Evolutionary conservation across 2,113 vertebrate species (phyloP), one percentile per base, ranked within the genome.

Genomic region (Suncus etruscus): DNA sequence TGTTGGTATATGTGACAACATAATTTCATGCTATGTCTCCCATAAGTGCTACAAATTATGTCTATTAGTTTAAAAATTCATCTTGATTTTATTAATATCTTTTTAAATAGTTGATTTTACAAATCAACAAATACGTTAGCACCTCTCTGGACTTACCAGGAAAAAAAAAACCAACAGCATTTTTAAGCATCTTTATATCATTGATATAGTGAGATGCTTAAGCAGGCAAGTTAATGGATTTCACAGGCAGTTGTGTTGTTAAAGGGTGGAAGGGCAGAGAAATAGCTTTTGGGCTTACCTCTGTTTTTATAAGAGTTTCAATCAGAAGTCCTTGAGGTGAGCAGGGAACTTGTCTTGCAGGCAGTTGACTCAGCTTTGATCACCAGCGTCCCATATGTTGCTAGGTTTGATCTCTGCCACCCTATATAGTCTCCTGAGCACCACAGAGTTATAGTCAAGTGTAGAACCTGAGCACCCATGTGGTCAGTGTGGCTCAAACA

Each of bases 201-300:
- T 32, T 32, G 69, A 20, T 20, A 32, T 18, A 25, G 22, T 73
- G 3, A 73, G 10, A 73, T 25, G 72, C 18, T 73, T 25, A 73
- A 29, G 20, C 39, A 73, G 39, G 72, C 20, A 22, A 45, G 2
- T 27, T 32, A 31, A 15, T 25, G 22, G 27, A 58, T 75, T 82
- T 83, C 76, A 72, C 75, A 83, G 69, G 78, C 6, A 63, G 4
- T 25, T 92, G 63, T 83, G 63, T 50, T 78, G 10, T 14, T 77
- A 73, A 68, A 89, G 9, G 45, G 32, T 27, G 0, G 32, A 54
- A 16, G 11, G 22, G 25, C 10, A 91, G 47, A 69, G 24, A 45
- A 20, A 27, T n/a, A 93, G 72, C 8, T 32, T 83, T 69, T 88
- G 47, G 78, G 86, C 87, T 51, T 83, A 77, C 74, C 15, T 93